phyloP scores from a whole-genome alignment of 1,140 invertebrate species.

The Drosophila seguyi region DNA sequence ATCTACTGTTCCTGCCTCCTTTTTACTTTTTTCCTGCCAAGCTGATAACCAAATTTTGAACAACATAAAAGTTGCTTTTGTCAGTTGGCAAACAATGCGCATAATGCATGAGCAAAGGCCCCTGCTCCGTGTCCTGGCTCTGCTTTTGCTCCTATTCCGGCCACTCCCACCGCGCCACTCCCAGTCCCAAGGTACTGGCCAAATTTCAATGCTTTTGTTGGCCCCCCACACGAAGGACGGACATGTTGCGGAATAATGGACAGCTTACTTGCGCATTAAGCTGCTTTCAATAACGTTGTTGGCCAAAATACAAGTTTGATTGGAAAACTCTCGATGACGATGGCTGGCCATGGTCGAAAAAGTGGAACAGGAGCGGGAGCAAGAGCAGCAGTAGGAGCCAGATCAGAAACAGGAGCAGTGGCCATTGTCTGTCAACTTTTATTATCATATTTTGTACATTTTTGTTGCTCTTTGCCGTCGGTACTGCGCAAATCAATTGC shows the following conservation, averaged over 20 bases:
- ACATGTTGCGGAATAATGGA: conserved; percentile 80
- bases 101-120: conserved; percentile 68
- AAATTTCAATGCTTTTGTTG: conserved; percentile 71
- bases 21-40: conserved; percentile 27
- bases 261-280: conserved; percentile 82
- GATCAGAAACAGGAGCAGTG: background rate
- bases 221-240: conserved; percentile 17
- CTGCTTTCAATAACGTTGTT: conserved; percentile 76
- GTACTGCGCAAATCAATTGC: conserved; percentile 66
- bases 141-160: conserved; percentile 5
- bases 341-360: conserved; percentile 7
- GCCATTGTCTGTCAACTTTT: conserved; percentile 55
- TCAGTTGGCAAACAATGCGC: conserved; percentile 80
- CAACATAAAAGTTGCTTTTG: conserved; percentile 76
- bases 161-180: background rate
- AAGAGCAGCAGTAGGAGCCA: background rate
- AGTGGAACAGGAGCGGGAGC: background rate
- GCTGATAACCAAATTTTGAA: conserved; percentile 70
- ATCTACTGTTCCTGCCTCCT: conserved; percentile 26
- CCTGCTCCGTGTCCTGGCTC: background rate
- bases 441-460: conserved; percentile 71
- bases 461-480: conserved; percentile 57
- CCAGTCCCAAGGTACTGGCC: conserved; percentile 34
- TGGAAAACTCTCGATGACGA: conserved; percentile 67
- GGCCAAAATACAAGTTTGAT: conserved; percentile 78